These are phyloP conservation scores for Psettodes erumei DNA, from an alignment of 2,113 vertebrate genomes.

Conservation along the genomic window DNA sequence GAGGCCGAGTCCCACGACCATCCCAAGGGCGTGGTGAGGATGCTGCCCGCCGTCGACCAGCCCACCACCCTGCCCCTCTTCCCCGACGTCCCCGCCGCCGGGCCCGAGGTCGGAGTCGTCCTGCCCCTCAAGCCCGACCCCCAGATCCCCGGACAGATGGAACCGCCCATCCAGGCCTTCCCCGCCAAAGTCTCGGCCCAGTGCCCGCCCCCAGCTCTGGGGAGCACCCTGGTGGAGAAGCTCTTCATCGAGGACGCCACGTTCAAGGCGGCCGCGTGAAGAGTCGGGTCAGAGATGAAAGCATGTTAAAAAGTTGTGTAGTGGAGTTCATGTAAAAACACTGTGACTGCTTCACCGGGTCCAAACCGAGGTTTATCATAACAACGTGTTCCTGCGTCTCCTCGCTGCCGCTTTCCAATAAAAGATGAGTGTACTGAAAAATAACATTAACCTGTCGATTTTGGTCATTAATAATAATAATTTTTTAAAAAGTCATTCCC, in stretches of 20 bases:
- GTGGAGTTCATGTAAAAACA: too few species aligned
- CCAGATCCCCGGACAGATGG: conserved; percentile 59
- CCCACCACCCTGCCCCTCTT: conserved; percentile 57
- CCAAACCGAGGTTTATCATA: too few species aligned
- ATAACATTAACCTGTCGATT: neutral
- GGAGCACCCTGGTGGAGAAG: conserved; percentile 17
- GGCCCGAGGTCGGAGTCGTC: conserved; percentile 30
- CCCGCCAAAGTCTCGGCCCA: conserved; percentile 59
- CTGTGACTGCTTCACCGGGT: too few species aligned
- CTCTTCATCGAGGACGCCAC: conserved; percentile 71
- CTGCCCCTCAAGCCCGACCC: conserved; percentile 68
- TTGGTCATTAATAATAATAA: too few species aligned
- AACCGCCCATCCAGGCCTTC: conserved; percentile 71
- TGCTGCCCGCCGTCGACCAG: conserved; percentile 61
- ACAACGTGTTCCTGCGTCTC: neutral
- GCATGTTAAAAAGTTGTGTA: too few species aligned
- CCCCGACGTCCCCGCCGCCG: conserved; percentile 41
- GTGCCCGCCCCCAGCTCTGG: conserved; percentile 11
- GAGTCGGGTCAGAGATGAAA: too few species aligned
- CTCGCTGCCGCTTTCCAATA: neutral
- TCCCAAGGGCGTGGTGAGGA: conserved; percentile 59
- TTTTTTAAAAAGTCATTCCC: too few species aligned
- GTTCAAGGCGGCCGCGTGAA: conserved; percentile 66
- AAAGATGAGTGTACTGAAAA: neutral
- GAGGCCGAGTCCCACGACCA: neutral